Evolutionary conservation across 2,113 vertebrate genomes (phyloP), one percentile per base, ranked within the genome.

Genomic region (Gadus chalcogrammus): DNA sequence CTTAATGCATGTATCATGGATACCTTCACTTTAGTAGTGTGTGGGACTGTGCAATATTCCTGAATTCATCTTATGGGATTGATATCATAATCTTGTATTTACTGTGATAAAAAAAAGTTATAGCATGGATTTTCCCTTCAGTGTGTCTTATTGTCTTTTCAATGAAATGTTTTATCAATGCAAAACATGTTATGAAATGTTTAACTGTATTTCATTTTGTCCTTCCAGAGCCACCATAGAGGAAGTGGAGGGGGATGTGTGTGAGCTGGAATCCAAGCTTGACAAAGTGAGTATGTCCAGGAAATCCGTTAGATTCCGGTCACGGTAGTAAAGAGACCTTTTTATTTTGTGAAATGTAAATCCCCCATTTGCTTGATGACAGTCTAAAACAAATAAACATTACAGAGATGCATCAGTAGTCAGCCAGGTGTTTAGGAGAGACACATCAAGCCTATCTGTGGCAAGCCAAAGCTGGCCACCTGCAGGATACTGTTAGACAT

Each of bases 221-320:
- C 69, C 20, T 66, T 20, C 65, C 86, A 99, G 97, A 91, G 97
- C 97, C 74, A 94, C 95, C 81, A 91, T 99, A 87, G 97, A 99
- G 92, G 97, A 99, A 87, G 97, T 98, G 73, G 97, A 99, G 89
- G 95, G 95, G 76, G 97, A 99, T 89, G 95, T 99, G 82, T 88
- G 95, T 1, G 97, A 99, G 87, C 88, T 99, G 87, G 97, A 99
- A 87, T 92, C 95, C 76, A 99, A 97, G 83, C 94, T 99, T n/a
- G 97, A 99, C 89, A 99, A 99, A 96, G 97, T 99, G 90, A 93
- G 90, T 80, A 87, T 53, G 61, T 77, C 76, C 67, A 79, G 74
- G 68, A 81, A 87, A 77, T 67, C n/a, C 3, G 13, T n/a, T 58
- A n/a, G 16, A 58, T 58, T 58, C 55, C 55, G 17, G 55, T 31